Percentiles rank a stretch among this genome's conserved stretches.
These are phyloP conservation scores for Danio tinwini DNA, from an alignment of 2,797 vertebrate species.

Conservation along the genomic window DNA sequence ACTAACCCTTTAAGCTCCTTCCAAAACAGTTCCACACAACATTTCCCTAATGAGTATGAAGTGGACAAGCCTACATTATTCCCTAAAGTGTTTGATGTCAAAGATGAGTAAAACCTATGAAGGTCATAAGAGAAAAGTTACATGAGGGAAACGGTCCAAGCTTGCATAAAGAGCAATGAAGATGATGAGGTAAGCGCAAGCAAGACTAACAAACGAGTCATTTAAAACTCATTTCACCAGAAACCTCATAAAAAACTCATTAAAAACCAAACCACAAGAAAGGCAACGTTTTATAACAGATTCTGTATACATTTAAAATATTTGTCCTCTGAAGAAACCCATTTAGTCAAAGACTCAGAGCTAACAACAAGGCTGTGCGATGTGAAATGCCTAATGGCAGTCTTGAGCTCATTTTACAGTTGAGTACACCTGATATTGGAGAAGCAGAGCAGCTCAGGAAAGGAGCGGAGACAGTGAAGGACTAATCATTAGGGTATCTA, in stretches of 20 bases:
- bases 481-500: slow-evolving; percentile 41
- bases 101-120: neutral
- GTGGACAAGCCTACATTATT: no score
- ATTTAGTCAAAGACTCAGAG: neutral
- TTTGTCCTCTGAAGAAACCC: neutral
- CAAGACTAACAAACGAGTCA: neutral
- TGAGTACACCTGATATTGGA: slow-evolving; percentile 44
- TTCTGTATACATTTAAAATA: neutral
- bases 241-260: neutral
- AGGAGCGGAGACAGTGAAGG: slow-evolving; percentile 28
- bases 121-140: neutral
- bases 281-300: neutral
- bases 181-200: neutral
- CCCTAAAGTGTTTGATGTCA: neutral
- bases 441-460: slow-evolving; percentile 17
- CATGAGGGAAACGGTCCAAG: neutral
- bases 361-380: slow-evolving; percentile 35
- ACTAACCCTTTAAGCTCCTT: no score
- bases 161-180: neutral
- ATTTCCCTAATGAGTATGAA: neutral
- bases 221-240: slow-evolving; percentile 14
- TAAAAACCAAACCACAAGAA: slow-evolving; percentile 18
- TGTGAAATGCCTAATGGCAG: slow-evolving; percentile 24
- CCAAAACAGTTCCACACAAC: neutral
- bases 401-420: slow-evolving; percentile 54